A percentile compares a stretch with the other conserved stretches of the same genome.
phyloP scores from a whole-genome alignment of 2,888 invertebrate genomes.

The Rhamnusium bicolor region DNA sequence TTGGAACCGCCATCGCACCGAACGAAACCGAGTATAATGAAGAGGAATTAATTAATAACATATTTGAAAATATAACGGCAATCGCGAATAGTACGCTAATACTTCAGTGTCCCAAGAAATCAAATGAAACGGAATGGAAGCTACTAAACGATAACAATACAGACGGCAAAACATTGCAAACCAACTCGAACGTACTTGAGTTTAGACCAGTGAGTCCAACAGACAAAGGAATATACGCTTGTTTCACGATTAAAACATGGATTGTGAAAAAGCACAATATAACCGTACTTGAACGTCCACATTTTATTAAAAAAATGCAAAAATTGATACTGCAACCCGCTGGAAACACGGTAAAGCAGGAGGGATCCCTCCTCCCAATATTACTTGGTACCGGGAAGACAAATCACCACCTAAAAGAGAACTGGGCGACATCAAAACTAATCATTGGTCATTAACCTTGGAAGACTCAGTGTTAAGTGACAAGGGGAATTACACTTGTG shows the following conservation, averaged over 20 bases:
- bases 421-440: constrained; percentile 77
- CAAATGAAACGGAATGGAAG: constrained; percentile 29
- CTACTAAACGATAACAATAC: constrained; percentile 25
- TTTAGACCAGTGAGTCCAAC: constrained; percentile 83
- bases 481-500: constrained; percentile 90
- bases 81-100: constrained; percentile 27
- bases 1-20: no score
- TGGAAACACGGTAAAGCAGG: constrained; percentile 80
- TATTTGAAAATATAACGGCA: constrained; percentile 38
- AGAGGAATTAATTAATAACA: constrained; percentile 13
- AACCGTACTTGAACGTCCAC: constrained; percentile 56
- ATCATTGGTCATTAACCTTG: constrained; percentile 83
- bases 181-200: constrained; percentile 19
- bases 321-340: constrained; percentile 80
- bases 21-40: background rate
- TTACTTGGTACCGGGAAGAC: constrained; percentile 89
- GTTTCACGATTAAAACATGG: constrained; percentile 66
- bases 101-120: constrained; percentile 39
- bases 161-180: constrained; percentile 12
- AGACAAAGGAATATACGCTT: constrained; percentile 96
- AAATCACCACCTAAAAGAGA: constrained; percentile 75
- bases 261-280: constrained; percentile 52
- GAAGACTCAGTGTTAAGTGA: constrained; percentile 89
- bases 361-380: constrained; percentile 87
- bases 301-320: constrained; percentile 67